These are phyloP conservation scores for Catostomus latipinnis DNA, from an alignment of 2,797 vertebrate species.

Conservation along the genomic window DNA sequence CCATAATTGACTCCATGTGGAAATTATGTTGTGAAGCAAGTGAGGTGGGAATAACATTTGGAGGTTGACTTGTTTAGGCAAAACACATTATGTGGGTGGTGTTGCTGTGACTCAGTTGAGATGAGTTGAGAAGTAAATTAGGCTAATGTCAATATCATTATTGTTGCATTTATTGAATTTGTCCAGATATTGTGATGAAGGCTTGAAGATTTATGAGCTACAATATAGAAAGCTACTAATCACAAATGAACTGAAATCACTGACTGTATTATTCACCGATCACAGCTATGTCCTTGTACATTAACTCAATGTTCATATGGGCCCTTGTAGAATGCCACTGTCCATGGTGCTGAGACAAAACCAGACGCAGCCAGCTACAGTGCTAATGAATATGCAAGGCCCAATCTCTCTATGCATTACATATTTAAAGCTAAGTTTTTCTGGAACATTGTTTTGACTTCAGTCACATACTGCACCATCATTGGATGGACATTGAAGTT, in stretches of 20 bases:
- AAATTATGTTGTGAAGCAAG: conserved; percentile 13
- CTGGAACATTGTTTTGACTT: conserved; percentile 10
- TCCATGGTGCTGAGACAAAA: conserved; percentile 41
- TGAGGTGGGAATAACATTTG: conserved; percentile 18
- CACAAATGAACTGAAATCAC: conserved; percentile 1
- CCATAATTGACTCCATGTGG: conserved; percentile 28
- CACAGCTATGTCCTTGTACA: neutral
- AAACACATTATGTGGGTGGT: neutral
- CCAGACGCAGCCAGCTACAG: neutral
- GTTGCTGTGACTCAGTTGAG: neutral
- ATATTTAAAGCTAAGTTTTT: conserved; percentile 26
- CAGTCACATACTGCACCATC: conserved; percentile 4
- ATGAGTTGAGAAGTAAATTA: neutral
- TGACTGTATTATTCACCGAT: neutral
- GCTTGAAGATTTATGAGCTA: neutral
- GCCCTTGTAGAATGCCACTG: neutral
- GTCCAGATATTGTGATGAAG: neutral
- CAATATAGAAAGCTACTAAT: neutral
- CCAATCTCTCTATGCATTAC: conserved; percentile 22
- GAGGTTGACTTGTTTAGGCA: neutral
- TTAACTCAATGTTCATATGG: neutral
- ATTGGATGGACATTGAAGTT: conserved; percentile 8
- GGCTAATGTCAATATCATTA: neutral
- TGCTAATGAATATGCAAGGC: conserved; percentile 25
- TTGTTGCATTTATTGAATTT: conserved; percentile 10